Conservation (phyloP, 2,113 vertebrate species). For the Malurus elegans region DNA sequence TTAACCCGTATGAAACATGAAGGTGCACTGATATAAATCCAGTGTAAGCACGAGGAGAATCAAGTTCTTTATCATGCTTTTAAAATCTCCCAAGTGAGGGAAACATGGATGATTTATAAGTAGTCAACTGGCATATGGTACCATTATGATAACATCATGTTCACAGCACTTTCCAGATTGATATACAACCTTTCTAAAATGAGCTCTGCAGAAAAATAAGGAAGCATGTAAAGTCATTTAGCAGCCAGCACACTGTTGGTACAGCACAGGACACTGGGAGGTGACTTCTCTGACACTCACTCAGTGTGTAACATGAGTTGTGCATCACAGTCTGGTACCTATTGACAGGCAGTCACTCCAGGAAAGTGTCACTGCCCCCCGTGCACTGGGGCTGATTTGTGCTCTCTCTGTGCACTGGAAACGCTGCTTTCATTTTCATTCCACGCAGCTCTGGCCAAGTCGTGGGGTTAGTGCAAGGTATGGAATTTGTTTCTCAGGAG, state of each 20-base stretch:
- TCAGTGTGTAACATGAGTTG: neutral
- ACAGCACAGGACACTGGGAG: conserved; percentile 31
- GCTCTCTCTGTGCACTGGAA: neutral
- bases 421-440: neutral
- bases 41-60: conserved; percentile 5
- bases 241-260: conserved; percentile 36
- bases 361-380: neutral
- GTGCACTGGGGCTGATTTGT: neutral
- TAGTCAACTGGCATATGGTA: conserved; percentile 68
- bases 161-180: conserved; percentile 64
- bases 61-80: conserved; percentile 48
- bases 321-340: neutral
- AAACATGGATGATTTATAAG: conserved; percentile 68
- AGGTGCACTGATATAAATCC: neutral
- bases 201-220: conserved; percentile 22
- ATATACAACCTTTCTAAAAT: conserved; percentile 70
- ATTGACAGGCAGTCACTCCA: neutral
- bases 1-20: neutral
- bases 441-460: neutral
- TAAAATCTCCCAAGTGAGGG: conserved; percentile 47
- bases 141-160: conserved; percentile 69
- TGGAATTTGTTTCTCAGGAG: conserved; percentile 13
- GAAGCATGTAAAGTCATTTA: conserved; percentile 56
- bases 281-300: conserved; percentile 40
- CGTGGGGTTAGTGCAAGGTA: neutral